phyloP scores from a whole-genome alignment of 2,113 vertebrate species.

The Cyanocitta stelleri region DNA sequence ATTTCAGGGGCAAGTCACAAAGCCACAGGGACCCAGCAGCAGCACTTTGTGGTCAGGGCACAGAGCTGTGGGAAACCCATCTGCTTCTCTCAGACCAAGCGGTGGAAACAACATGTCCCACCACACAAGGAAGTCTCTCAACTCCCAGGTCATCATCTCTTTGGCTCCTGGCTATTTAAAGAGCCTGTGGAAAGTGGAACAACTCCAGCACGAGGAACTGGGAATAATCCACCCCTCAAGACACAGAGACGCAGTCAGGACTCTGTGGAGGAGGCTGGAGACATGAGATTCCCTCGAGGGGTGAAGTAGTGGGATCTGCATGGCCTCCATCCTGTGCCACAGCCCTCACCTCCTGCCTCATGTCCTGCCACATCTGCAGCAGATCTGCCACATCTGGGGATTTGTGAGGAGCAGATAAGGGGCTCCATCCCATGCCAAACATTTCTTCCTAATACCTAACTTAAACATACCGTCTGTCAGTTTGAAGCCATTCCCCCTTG shows the following conservation, averaged over 20 bases:
- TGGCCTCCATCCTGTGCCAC: not conserved
- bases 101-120: not conserved
- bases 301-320: not conserved
- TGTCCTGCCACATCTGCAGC: not conserved
- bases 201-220: not conserved
- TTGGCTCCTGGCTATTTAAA: not conserved
- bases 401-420: not conserved
- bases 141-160: not conserved
- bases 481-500: not conserved
- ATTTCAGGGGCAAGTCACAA: not conserved
- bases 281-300: not conserved
- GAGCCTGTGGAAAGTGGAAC: not conserved
- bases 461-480: not conserved
- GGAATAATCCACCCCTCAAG: not conserved
- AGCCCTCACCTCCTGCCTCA: not conserved
- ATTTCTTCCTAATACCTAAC: not conserved
- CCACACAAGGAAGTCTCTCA: not conserved
- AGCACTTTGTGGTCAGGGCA: not conserved
- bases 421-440: not conserved
- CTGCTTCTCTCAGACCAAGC: not conserved
- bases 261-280: not conserved
- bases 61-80: not conserved
- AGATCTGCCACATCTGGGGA: not conserved
- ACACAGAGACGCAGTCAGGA: rapidly evolving
- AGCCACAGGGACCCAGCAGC: not conserved